Conservation (phyloP, 2,113 vertebrate genomes). For the Mobula hypostoma region DNA sequence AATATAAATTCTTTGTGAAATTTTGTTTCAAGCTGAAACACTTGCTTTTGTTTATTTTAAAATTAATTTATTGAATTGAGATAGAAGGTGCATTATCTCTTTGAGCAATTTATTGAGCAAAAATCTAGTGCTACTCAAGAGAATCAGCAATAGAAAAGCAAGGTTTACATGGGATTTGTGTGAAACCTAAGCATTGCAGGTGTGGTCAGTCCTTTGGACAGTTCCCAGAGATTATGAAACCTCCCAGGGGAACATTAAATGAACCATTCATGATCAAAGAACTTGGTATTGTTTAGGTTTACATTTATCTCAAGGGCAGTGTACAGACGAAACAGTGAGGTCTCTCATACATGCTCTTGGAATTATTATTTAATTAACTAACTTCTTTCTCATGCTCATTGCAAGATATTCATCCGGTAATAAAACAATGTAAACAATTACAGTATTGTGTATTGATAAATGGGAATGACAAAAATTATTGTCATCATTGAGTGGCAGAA, state of each 20-base stretch:
- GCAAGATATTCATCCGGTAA: neutral
- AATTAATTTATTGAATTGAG: constrained; percentile 27
- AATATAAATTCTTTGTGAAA: neutral
- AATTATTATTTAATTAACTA: neutral
- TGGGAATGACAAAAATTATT: neutral
- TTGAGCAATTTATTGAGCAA: constrained; percentile 33
- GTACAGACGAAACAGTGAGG: constrained; percentile 25
- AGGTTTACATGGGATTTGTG: constrained; percentile 49
- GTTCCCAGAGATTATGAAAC: constrained; percentile 44
- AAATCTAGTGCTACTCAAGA: neutral
- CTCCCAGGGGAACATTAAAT: constrained; percentile 33
- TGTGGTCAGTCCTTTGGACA: constrained; percentile 54
- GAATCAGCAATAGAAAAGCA: neutral
- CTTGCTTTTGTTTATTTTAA: constrained; percentile 18
- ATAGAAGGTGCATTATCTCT: neutral
- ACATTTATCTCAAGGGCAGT: constrained; percentile 27
- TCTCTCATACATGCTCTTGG: neutral
- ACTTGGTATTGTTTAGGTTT: constrained; percentile 7
- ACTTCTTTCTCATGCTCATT: neutral
- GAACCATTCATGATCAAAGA: constrained; percentile 31
- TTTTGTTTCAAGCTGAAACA: constrained; percentile 20
- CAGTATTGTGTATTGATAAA: neutral
- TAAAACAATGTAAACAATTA: neutral
- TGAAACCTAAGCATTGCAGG: constrained; percentile 58
- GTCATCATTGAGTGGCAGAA: neutral